These are phyloP conservation scores for Nemoura dubitans DNA, from an alignment of 2,888 invertebrate species.

Conservation along the genomic window DNA sequence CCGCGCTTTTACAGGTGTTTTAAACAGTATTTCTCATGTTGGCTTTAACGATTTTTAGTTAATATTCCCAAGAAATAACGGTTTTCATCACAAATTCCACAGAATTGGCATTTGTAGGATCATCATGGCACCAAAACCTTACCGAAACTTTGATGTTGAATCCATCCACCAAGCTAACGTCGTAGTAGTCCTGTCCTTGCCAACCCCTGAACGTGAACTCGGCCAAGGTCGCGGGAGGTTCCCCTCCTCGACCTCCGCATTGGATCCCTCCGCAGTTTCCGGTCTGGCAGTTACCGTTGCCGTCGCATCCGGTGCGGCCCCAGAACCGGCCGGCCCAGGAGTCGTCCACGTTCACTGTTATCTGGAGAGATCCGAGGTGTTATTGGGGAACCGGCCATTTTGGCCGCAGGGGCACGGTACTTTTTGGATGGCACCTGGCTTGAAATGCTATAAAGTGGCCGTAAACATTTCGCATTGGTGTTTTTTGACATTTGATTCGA, in stretches of 20 bases:
- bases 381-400: too few species aligned
- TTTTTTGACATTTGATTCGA: too few species aligned
- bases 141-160: constrained; percentile 58
- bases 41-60: too few species aligned
- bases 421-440: too few species aligned
- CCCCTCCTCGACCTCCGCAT: constrained; percentile 61
- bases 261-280: constrained; percentile 59
- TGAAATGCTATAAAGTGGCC: too few species aligned
- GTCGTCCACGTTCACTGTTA: constrained; percentile 52
- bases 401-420: too few species aligned
- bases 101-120: too few species aligned
- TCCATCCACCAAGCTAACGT: constrained; percentile 64
- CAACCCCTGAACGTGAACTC: constrained; percentile 60
- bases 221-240: constrained; percentile 60
- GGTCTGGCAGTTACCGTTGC: constrained; percentile 56
- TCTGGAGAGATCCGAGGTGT: background rate
- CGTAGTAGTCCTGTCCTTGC: constrained; percentile 61
- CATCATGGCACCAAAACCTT: constrained; percentile 51
- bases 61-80: too few species aligned
- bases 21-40: too few species aligned
- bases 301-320: constrained; percentile 60
- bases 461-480: too few species aligned
- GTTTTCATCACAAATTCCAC: too few species aligned
- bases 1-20: too few species aligned
- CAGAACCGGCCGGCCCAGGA: constrained; percentile 62